Conservation (phyloP, 2,113 vertebrate species). For the Conger conger region DNA sequence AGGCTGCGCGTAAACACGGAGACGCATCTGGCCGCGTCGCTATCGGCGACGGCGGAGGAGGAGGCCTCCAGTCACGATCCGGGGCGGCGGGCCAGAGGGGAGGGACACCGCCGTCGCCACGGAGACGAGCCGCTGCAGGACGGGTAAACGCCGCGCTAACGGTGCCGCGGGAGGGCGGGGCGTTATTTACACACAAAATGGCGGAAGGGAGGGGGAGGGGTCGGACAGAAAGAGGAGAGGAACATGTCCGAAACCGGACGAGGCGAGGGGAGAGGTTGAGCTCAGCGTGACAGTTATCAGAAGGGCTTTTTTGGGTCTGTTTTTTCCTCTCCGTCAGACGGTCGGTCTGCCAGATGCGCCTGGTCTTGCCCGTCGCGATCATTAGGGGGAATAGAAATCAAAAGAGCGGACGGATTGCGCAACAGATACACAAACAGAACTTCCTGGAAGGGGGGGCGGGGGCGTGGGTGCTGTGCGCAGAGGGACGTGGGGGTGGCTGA, state of each 20-base stretch:
- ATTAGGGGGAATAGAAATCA: constrained; percentile 20
- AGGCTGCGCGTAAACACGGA: constrained; percentile 22
- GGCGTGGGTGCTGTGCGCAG: not conserved
- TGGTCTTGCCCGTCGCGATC: constrained; percentile 33
- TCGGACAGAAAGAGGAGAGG: not conserved
- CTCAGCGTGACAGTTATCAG: constrained; percentile 14
- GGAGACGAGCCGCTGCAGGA: constrained; percentile 15
- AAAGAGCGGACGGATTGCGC: constrained; percentile 13
- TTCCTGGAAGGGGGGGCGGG: constrained; percentile 12
- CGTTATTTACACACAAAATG: constrained; percentile 29
- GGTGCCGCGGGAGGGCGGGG: not conserved
- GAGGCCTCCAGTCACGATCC: constrained; percentile 25
- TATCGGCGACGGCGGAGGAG: constrained; percentile 30
- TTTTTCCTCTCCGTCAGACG: constrained; percentile 10
- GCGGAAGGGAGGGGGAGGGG: not conserved
- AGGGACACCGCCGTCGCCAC: constrained; percentile 25
- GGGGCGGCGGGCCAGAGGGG: constrained; percentile 25
- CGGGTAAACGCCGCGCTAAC: constrained; percentile 31
- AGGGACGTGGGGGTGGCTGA: not conserved
- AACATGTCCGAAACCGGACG: not conserved
- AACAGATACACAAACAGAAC: constrained; percentile 3
- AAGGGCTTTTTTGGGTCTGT: constrained; percentile 17
- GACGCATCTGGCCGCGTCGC: constrained; percentile 34
- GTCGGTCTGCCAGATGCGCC: constrained; percentile 8
- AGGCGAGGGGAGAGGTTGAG: not conserved